phyloP scores from a whole-genome alignment of 2,797 vertebrate species.

The Leuciscus waleckii region DNA sequence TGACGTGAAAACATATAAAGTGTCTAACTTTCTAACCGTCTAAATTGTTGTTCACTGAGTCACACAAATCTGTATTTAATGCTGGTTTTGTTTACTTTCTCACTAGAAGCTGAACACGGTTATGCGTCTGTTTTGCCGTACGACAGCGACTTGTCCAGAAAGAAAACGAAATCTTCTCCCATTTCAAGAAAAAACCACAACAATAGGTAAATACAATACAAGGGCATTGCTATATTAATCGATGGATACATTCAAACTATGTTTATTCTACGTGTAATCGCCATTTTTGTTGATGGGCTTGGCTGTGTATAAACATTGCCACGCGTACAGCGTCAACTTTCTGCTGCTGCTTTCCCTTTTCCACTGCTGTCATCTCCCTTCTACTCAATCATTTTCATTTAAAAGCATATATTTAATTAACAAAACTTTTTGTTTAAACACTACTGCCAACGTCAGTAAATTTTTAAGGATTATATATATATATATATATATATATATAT shows the following conservation, averaged over 20 bases:
- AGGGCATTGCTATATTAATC: background rate
- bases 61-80: slow-evolving; percentile 49
- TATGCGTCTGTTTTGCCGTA: slow-evolving; percentile 97
- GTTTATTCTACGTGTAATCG: slow-evolving; percentile 68
- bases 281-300: slow-evolving; percentile 83
- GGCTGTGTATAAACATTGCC: slow-evolving; percentile 91
- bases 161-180: slow-evolving; percentile 93
- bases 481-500: no score
- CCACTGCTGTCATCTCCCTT: slow-evolving; percentile 29
- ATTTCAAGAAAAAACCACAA: slow-evolving; percentile 92
- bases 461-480: background rate
- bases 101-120: slow-evolving; percentile 95
- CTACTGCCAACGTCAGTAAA: no score
- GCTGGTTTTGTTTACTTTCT: slow-evolving; percentile 64
- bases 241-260: slow-evolving; percentile 9
- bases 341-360: slow-evolving; percentile 61
- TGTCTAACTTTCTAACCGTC: slow-evolving; percentile 8
- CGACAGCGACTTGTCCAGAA: slow-evolving; percentile 92
- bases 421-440: slow-evolving; percentile 1
- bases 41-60: background rate
- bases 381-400: background rate
- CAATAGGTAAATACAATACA: slow-evolving; percentile 86
- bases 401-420: slow-evolving; percentile 21
- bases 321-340: slow-evolving; percentile 90
- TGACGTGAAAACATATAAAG: slow-evolving; percentile 17